Percentiles rank a stretch among this genome's conserved stretches.
These are phyloP conservation scores for Xylota segnis DNA, from an alignment of 2,888 invertebrate genomes.

Conservation along the genomic window DNA sequence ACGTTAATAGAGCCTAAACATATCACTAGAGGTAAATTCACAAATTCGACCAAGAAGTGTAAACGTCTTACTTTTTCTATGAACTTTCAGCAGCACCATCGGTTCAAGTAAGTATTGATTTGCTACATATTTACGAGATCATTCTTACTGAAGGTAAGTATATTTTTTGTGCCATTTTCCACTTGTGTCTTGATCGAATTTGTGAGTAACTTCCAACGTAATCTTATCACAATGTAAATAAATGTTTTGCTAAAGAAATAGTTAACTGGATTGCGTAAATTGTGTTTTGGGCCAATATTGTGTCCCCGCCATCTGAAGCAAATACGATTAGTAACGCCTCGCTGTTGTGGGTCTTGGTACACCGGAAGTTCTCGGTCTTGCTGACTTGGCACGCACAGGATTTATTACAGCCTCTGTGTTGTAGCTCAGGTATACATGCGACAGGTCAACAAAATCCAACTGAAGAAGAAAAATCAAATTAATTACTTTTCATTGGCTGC, in stretches of 20 bases:
- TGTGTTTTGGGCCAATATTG: background rate
- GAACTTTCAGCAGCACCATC: background rate
- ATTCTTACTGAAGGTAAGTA: too few species aligned
- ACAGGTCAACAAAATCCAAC: slow-evolving; percentile 87
- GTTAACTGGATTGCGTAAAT: background rate
- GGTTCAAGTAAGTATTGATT: background rate
- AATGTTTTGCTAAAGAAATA: background rate
- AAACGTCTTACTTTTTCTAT: too few species aligned
- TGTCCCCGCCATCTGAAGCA: background rate
- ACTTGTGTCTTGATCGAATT: background rate
- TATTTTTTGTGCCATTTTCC: too few species aligned
- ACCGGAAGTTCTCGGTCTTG: slow-evolving; percentile 85
- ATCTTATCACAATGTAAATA: slow-evolving; percentile 36
- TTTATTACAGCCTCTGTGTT: slow-evolving; percentile 86
- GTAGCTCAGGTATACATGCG: slow-evolving; percentile 89
- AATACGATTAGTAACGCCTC: slow-evolving; percentile 80
- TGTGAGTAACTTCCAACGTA: background rate
- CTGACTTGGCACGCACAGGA: slow-evolving; percentile 86
- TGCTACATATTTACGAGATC: background rate
- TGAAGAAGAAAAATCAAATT: slow-evolving; percentile 78
- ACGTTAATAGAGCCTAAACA: background rate
- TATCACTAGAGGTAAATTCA: too few species aligned
- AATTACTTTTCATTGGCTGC: background rate
- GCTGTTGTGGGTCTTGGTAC: slow-evolving; percentile 86
- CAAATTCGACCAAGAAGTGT: too few species aligned